These are phyloP conservation scores for Cephus cinctus DNA, from an alignment of 1,140 invertebrate species.

Conservation along the genomic window DNA sequence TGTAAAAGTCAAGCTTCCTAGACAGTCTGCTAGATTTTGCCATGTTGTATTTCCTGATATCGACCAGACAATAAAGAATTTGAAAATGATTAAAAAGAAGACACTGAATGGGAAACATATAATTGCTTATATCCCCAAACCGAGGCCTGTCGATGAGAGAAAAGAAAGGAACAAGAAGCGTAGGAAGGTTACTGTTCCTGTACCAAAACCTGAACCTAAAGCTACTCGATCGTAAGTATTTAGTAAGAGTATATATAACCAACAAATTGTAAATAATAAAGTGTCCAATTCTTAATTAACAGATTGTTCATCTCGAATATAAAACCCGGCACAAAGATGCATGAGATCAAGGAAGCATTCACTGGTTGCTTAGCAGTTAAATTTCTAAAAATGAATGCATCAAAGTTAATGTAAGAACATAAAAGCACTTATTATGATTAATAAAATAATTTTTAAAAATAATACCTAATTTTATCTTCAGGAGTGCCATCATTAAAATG, in stretches of 20 bases:
- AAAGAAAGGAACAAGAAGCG: conserved; percentile 6
- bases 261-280: neutral
- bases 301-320: conserved; percentile 37
- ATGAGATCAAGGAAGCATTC: conserved; percentile 29
- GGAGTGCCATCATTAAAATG: conserved; percentile 29
- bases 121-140: conserved; percentile 13
- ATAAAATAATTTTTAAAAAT: neutral
- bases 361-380: conserved; percentile 26
- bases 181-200: conserved; percentile 20
- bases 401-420: conserved; percentile 22
- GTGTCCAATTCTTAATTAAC: conserved; percentile 9
- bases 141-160: conserved; percentile 5
- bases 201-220: neutral
- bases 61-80: conserved; percentile 31
- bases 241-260: conserved; percentile 19
- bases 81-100: conserved; percentile 24
- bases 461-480: conserved; percentile 11
- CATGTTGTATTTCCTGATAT: conserved; percentile 34
- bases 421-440: conserved; percentile 1
- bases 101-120: conserved; percentile 31
- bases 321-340: conserved; percentile 16
- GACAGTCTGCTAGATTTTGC: conserved; percentile 35
- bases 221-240: conserved; percentile 17
- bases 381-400: conserved; percentile 23
- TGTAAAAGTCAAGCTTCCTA: conserved; percentile 32